Evolutionary conservation across 1,140 invertebrate species (phyloP).

Genomic region (Megalonaias nervosa): DNA sequence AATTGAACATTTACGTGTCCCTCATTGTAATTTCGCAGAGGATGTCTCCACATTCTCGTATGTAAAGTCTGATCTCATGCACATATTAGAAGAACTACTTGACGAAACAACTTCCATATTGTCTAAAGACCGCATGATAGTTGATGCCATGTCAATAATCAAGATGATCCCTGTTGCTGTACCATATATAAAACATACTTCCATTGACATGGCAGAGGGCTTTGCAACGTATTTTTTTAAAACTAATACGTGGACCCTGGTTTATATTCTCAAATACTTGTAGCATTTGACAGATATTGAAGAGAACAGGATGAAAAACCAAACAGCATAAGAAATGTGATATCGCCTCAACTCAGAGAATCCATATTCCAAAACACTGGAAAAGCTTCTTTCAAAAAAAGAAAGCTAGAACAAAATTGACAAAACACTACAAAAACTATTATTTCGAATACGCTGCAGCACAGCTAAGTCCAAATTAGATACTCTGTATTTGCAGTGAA

Average conservation of each 20-base stretch:
- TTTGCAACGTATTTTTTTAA: constrained; percentile 9
- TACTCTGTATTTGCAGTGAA: neutral
- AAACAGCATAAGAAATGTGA: neutral
- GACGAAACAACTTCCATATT: neutral
- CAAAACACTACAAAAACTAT: neutral
- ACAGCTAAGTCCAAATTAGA: neutral
- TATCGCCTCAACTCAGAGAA: neutral
- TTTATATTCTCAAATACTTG: neutral
- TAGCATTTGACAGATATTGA: constrained; percentile 8
- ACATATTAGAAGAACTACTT: too few relatives aligned
- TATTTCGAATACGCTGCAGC: neutral
- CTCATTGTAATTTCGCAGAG: constrained; percentile 2
- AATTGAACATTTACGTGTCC: constrained; percentile 14
- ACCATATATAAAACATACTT: neutral
- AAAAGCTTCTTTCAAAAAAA: neutral
- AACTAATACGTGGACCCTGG: neutral
- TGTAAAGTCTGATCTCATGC: too few relatives aligned
- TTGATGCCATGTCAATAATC: constrained; percentile 9
- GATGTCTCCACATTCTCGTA: neutral
- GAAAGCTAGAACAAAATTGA: neutral
- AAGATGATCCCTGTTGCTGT: neutral
- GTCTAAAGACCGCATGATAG: neutral
- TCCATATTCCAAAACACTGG: constrained; percentile 1
- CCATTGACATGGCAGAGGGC: constrained; percentile 4
- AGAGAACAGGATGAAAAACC: neutral